Evolutionary conservation across 2,113 vertebrate species (phyloP), one percentile per base, ranked within the genome.

Genomic region (Hydrolagus affinis): DNA sequence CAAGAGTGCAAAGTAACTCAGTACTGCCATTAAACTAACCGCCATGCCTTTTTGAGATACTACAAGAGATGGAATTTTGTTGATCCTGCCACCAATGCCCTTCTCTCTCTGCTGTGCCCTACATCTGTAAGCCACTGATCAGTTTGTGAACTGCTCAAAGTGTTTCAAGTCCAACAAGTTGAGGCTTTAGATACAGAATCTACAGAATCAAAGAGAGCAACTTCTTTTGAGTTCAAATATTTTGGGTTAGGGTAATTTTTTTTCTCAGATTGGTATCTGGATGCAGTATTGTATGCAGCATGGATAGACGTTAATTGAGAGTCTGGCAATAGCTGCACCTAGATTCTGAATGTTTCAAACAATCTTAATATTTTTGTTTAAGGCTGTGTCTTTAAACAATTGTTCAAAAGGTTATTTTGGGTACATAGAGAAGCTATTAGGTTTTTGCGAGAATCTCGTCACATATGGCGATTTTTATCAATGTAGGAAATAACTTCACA

Each of bases 1-100:
- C 0, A 99, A 99, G 91, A 95, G 91, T 4, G 86, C 96, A 87
- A 98, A 99, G 90, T 99, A 94, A 98, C 73, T 23, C 6, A 78
- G 78, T 23, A 1, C 2, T 25, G 6, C 70, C 14, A 57, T 14
- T 21, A 19, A 64, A 80, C 3, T 12, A 25, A 66, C 17, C 78
- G 21, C 21, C 25, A 83, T 66, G 62, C 60, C 78, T 66, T 80
- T 12, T 80, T 80, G 60, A 80, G 77, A 80, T 80, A 60, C 69
- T 4, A 2, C 44, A 44, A 44, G 44, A 44, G 44, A 44, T 44
- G 44, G 44, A 44, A 44, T 6, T 60, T 66, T 66, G 28, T 68
- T 64, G 28, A 21, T 66, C 78, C 78, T 83, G 78, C 78, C 78
- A 30, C 78, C 66, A 19, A 32, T 66, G 78, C 23, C 78, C 62